Base-by-base conservation (phyloP, 2,888 invertebrate species). In the Microdon myrmicae region DNA sequence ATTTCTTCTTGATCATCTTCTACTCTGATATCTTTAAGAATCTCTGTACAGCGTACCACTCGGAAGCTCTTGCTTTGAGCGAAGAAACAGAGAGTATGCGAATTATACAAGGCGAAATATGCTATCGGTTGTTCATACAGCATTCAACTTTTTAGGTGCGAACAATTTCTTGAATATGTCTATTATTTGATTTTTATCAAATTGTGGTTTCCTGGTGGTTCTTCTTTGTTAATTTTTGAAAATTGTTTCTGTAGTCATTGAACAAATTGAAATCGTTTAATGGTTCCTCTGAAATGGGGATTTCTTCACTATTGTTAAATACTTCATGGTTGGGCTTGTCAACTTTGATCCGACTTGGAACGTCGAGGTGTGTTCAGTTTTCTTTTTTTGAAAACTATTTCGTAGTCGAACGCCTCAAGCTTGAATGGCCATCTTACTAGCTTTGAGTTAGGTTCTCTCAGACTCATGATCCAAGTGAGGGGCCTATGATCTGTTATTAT, bases 401-500 rank as follows among this genome's bases (percentile, higher is more conserved):
- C 60, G 23, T 71, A 71, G 10, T 72, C 67, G 17, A 67, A 75
- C 45, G 73, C 73, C 39, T 69, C 68, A 5, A 75, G 45, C 51
- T 70, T 72, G 10, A 78, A 41, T 4, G 72, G 55, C 78, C 77
- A 79, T 3, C 78, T 35, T 3, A 71, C 72, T 4, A 78, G 56
- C 56, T 75, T 70, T 0, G 74, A 73, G 14, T 61, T 55, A 0
- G 76, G 76, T 4, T 78, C 75, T 64, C 78, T 77, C 1, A 76
- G 26, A 0, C 66, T 71, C 69, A 75, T 72, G 0, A 79, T 35
- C 74, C 75, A 79, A 2, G 67, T 69, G 2, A 79, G 48, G 1
- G 77, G 75, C 41, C 72, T 68, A 54, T 79, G 79, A 41, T 81
- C 79, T 1, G 77, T 79, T 3, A 74, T 70, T 1, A 80, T 75